Evolutionary conservation across 2,113 vertebrate genomes (phyloP), one percentile per base, ranked within the genome.

Genomic region (Corydoras maculifer): DNA sequence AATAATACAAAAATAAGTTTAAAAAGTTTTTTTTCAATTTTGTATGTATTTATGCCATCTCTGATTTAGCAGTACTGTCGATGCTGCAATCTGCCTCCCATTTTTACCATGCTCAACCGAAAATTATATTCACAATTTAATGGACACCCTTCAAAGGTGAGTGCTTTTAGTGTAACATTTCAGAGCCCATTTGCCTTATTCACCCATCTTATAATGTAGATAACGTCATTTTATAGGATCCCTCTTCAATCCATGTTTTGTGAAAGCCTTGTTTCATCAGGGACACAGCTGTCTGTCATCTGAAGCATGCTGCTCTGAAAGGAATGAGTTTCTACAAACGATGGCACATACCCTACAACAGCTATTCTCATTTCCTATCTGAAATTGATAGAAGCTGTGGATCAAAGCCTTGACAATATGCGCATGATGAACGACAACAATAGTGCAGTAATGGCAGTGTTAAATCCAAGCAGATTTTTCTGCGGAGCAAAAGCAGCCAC

Each of bases 371-470:
- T 79, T 82, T 74, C 58, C 69, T 78, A 80, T 82, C 65, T 73
- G 69, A 79, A 75, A 84, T 77, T 82, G 82, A 85, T 70, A 58
- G 78, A 86, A 85, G 83, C 79, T 69, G 68, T 70, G 82, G 77
- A 87, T 88, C 84, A 87, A 86, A 87, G 85, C 80, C 75, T 67
- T 73, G 71, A 80, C 74, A 57, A 70, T 12, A 63, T 68, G 65
- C 65, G 76, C 25, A 31, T 75, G 79, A 84, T 81, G 77, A 81
- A 73, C 8, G 31, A 43, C 80, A 77, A 83, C 84, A 87, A 84
- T 83, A 66, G 79, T 69, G 70, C 67, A 80, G 84, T 69, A 51
- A 77, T 84, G 80, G 85, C 30, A 11, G 48, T 70, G 59, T 85
- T 84, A 84, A 82, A 84, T 75, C 82, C 78, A 79, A 73, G 77